Conservation (phyloP, 2,797 vertebrate genomes). For the Erethizon dorsatum region DNA sequence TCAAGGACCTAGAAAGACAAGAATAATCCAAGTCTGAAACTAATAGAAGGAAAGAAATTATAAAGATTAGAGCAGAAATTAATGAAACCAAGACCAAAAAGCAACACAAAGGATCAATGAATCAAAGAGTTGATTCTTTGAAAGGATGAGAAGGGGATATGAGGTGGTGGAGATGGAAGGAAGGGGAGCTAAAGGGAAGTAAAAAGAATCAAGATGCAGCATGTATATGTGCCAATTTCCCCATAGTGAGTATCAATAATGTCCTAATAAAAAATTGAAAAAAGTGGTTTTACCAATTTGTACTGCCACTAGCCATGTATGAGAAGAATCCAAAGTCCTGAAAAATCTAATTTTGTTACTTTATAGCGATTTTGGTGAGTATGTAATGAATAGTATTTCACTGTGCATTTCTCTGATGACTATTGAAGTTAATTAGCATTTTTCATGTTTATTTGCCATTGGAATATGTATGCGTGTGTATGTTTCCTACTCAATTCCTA, state of each 20-base stretch:
- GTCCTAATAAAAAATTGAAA: background rate
- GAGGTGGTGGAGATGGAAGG: background rate
- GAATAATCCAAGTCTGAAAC: background rate
- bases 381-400: slow-evolving; percentile 37
- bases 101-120: background rate
- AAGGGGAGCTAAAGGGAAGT: background rate
- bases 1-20: background rate
- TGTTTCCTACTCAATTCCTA: background rate
- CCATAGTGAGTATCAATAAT: background rate
- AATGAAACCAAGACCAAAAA: background rate
- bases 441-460: slow-evolving; percentile 7
- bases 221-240: background rate
- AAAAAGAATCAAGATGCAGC: background rate
- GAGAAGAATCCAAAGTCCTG: background rate
- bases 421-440: background rate
- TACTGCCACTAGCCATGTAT: background rate
- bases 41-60: background rate
- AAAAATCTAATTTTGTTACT: slow-evolving; percentile 46
- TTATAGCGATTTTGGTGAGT: background rate
- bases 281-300: background rate
- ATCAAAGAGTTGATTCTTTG: background rate
- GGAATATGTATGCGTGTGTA: background rate
- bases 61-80: background rate
- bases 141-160: background rate
- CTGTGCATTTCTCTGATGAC: background rate